Conservation (phyloP, 2,113 vertebrate species). For the Sebastes fasciatus region DNA sequence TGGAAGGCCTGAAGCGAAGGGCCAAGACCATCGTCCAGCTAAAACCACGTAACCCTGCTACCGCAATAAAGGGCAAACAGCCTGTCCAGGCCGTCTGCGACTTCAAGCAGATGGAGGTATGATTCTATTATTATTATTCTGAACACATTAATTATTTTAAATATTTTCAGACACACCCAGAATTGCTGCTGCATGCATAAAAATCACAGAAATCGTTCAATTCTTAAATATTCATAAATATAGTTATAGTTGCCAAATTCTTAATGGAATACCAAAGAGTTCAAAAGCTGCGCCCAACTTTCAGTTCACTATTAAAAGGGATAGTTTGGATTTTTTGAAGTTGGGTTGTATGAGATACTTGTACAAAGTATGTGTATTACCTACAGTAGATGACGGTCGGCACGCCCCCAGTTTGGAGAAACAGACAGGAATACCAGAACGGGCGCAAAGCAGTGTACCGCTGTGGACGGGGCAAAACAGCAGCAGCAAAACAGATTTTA, state of each 20-base stretch:
- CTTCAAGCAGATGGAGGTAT: constrained; percentile 96
- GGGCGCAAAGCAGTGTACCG: too few relatives aligned
- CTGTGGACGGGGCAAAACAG: too few relatives aligned
- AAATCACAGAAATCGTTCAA: background rate
- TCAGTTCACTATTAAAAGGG: background rate
- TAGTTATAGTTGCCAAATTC: background rate
- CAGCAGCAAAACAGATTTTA: too few relatives aligned
- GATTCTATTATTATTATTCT: background rate
- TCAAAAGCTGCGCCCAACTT: background rate
- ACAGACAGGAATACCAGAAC: too few relatives aligned
- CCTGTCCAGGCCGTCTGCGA: constrained; percentile 92
- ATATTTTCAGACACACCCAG: background rate
- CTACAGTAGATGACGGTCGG: too few relatives aligned
- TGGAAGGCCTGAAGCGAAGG: constrained; percentile 87
- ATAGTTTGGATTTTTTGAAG: too few relatives aligned
- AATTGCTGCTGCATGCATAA: background rate
- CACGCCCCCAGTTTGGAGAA: too few relatives aligned
- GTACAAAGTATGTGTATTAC: too few relatives aligned
- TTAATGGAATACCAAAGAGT: background rate
- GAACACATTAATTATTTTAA: background rate
- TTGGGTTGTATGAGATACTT: too few relatives aligned
- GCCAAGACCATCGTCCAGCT: constrained; percentile 91
- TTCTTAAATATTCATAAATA: background rate
- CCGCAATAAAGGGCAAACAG: constrained; percentile 81
- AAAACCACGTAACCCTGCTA: constrained; percentile 87